Percentiles rank a stretch among this genome's conserved stretches.
Conservation (phyloP, 2,888 invertebrate genomes). For the Zygaena filipendulae region DNA sequence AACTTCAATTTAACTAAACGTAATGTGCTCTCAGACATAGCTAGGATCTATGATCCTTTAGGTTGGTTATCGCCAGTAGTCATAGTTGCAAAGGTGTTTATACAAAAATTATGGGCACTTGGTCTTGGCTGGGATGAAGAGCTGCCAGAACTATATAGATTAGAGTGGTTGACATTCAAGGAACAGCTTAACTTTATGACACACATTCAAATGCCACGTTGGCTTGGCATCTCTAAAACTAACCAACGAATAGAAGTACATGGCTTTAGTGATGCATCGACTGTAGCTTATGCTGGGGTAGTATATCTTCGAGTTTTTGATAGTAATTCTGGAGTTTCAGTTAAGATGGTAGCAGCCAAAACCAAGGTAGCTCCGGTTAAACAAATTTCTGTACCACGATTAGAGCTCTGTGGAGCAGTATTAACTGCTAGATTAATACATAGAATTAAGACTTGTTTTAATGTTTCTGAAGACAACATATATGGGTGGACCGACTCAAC, state of each 20-base stretch:
- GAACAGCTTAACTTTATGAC: conserved; percentile 2
- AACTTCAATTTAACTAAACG: neutral
- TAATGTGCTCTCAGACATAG: neutral
- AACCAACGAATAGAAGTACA: conserved; percentile 2
- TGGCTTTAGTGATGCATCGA: conserved; percentile 8
- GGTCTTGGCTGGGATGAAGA: conserved; percentile 1
- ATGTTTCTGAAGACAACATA: too few species aligned
- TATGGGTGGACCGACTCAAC: neutral
- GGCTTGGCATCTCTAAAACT: conserved; percentile 1
- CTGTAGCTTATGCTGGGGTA: conserved; percentile 7
- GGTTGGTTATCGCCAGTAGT: conserved; percentile 1
- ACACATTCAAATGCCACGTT: conserved; percentile 3
- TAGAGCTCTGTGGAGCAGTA: conserved; percentile 10
- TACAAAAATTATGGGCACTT: conserved; percentile 2
- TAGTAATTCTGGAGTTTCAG: neutral
- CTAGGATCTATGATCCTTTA: neutral
- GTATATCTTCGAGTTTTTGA: conserved; percentile 4
- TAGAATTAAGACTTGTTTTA: neutral
- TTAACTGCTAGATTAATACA: too few species aligned
- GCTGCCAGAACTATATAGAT: too few species aligned
- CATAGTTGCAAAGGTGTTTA: conserved; percentile 2
- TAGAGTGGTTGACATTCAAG: too few species aligned
- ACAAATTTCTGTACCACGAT: conserved; percentile 8
- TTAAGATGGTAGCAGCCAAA: conserved; percentile 5
- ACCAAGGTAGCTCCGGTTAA: conserved; percentile 12